Evolutionary conservation across 2,113 vertebrate species (phyloP).

Genomic region (Otocyon megalotis): DNA sequence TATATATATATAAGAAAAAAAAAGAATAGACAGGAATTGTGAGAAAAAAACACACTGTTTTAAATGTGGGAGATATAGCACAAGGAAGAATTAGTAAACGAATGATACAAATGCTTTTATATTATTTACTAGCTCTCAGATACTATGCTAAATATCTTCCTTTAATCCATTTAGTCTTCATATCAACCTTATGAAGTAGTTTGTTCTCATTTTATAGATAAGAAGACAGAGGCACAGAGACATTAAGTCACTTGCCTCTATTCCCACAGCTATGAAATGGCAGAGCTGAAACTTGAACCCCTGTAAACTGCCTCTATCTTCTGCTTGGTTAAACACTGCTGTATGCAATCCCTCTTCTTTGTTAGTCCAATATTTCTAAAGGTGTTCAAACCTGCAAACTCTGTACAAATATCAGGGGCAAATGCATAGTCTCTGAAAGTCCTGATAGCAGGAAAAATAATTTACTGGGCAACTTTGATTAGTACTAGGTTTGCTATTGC

Average conservation of each 20-base stretch:
- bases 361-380: background rate
- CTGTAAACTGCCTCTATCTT: fast-evolving
- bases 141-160: background rate
- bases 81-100: background rate
- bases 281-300: background rate
- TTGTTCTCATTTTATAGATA: background rate
- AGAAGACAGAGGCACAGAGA: background rate
- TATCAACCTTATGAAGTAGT: background rate
- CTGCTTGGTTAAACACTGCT: background rate
- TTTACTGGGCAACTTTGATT: background rate
- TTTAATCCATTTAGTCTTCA: background rate
- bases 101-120: background rate
- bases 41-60: background rate
- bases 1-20: no score
- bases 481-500: background rate
- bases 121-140: background rate
- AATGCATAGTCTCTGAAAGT: background rate
- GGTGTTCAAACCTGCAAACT: no score
- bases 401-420: background rate
- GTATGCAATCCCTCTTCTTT: background rate
- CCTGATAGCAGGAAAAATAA: background rate
- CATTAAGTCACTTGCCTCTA: background rate
- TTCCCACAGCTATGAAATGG: background rate
- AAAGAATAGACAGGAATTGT: background rate
- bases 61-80: background rate